Base-by-base conservation (phyloP, 2,888 invertebrate genomes). In the Parasteatoda lunata region DNA sequence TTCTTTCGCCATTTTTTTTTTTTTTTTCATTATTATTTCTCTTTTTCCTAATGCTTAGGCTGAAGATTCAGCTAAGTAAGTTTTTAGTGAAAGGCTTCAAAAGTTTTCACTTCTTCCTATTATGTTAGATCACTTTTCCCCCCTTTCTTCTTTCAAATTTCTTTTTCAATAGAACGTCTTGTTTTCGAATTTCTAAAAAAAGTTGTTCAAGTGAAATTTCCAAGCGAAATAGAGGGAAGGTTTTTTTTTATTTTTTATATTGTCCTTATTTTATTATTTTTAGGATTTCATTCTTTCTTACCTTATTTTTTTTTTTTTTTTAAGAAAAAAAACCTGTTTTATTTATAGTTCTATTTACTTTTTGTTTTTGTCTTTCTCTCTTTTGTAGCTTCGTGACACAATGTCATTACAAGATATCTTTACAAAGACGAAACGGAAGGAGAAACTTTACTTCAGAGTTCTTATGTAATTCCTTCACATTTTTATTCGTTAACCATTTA, bases 11-110 rank as follows among this genome's bases (percentile, higher is more conserved):
- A 54, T 54, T 59, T 59, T 59, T 59, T 59, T 59, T 59, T 59
- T 59, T 59, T 59, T 59, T 59, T 7, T 59, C 9, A 6, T 30
- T 30, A n/a, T 59, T 59, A 59, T 59, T 59, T 59, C 59, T 30
- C 30, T 30, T 30, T 30, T 30, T 30, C 30, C 30, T 30, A 30
- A 30, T 30, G 30, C 30, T 30, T 30, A 30, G 30, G 30, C 30
- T 59, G 59, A 59, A 59, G 59, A 59, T 59, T 59, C 59, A 59
- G 9, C 59, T 59, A 59, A 59, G 59, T 59, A n/a, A 59, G 59
- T 59, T 59, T 59, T 59, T 59, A 59, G 11, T 59, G n/a, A n/a
- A 59, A n/a, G 9, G 59, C 59, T 59, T 30, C 59, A 59, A n/a
- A 59, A 59, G 59, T 59, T 59, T 59, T n/a, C n/a, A 59, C 9